A percentile compares a stretch with the other conserved stretches of the same genome.
phyloP scores from a whole-genome alignment of 2,888 invertebrate species.

The Cryptus armator region DNA sequence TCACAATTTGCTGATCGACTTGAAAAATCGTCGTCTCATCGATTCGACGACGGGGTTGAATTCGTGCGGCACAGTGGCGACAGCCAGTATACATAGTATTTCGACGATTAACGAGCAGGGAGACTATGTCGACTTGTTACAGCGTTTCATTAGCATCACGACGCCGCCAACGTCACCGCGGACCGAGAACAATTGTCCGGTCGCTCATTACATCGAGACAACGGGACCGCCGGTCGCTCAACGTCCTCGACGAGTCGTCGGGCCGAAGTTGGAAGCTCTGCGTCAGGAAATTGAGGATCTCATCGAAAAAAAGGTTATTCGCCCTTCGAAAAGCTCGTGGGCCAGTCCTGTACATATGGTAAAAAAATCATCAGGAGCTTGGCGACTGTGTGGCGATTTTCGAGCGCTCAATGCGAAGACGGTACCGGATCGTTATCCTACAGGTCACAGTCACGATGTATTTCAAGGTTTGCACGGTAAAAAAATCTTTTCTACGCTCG shows the following conservation, averaged over 20 bases:
- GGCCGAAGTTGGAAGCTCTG: constrained; percentile 75
- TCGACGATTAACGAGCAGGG: too few species aligned
- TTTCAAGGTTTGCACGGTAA: constrained; percentile 65
- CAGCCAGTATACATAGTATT: too few species aligned
- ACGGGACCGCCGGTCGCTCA: constrained; percentile 77
- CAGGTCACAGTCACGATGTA: constrained; percentile 75
- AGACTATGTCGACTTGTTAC: too few species aligned
- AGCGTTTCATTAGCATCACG: too few species aligned
- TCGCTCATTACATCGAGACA: constrained; percentile 77
- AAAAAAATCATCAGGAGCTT: constrained; percentile 70
- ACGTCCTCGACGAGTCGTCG: constrained; percentile 76
- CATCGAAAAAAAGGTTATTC: constrained; percentile 80
- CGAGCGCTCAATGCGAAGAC: constrained; percentile 74
- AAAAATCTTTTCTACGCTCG: constrained; percentile 69
- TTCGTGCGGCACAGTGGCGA: too few species aligned
- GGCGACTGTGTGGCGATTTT: constrained; percentile 61
- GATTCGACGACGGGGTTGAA: background rate
- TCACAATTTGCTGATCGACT: constrained; percentile 12
- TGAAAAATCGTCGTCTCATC: constrained; percentile 13
- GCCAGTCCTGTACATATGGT: constrained; percentile 80
- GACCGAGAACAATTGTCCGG: constrained; percentile 4
- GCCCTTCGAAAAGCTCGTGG: constrained; percentile 82
- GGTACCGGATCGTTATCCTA: constrained; percentile 76
- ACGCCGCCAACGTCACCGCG: background rate
- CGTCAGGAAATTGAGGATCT: constrained; percentile 77